Conservation (phyloP, 2,113 vertebrate genomes). For the Otolemur garnettii region DNA sequence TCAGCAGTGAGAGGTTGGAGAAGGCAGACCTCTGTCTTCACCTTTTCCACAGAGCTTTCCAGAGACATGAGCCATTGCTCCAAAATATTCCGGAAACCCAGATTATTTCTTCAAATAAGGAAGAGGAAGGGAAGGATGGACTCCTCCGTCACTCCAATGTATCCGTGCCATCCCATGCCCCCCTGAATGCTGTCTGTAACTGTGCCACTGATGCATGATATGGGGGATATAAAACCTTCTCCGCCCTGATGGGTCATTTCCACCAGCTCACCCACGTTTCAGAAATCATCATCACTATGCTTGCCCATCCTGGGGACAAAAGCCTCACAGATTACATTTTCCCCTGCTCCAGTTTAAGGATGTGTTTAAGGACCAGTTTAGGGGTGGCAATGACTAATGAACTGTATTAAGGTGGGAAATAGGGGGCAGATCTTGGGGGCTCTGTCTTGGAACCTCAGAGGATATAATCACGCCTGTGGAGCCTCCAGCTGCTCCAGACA, state of each 20-base stretch:
- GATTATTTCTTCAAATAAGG: conserved; percentile 2
- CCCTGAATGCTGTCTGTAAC: neutral
- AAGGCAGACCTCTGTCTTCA: conserved; percentile 22
- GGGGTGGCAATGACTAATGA: neutral
- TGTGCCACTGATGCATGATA: neutral
- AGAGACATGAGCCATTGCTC: neutral
- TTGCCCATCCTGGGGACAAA: neutral
- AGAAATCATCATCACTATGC: neutral
- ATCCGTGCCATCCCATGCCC: neutral
- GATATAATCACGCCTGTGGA: neutral
- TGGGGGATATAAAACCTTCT: neutral
- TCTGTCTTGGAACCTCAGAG: neutral
- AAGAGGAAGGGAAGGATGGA: neutral
- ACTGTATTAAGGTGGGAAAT: neutral
- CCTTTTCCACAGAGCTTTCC: conserved; percentile 6
- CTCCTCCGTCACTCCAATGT: neutral
- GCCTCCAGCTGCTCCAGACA: neutral
- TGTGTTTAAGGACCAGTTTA: neutral
- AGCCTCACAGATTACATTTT: neutral
- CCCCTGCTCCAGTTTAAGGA: neutral
- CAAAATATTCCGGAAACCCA: conserved; percentile 4
- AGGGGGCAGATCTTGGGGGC: neutral
- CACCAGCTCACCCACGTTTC: neutral
- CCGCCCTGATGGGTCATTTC: neutral
- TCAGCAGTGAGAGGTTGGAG: conserved; percentile 15